Conservation (phyloP, 2,888 invertebrate species). For the Ametastegia equiseti region DNA sequence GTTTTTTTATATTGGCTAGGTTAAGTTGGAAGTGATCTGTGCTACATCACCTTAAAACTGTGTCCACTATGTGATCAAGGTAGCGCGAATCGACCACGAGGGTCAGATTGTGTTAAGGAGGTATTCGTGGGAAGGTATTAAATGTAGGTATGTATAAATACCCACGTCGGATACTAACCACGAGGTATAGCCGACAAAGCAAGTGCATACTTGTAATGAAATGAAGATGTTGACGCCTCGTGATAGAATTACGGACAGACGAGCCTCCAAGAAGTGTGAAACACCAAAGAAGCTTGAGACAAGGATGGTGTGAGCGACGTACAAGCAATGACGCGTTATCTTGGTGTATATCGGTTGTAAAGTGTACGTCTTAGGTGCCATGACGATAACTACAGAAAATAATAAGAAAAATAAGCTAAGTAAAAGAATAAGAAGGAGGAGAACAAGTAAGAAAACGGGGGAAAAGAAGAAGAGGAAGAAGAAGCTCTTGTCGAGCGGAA, state of each 20-base stretch:
- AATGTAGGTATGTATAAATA: background rate
- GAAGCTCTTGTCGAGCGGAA: constrained; percentile 38
- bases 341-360: background rate
- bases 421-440: background rate
- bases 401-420: background rate
- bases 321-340: background rate
- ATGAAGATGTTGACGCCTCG: constrained; percentile 37
- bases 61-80: too few species aligned
- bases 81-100: too few species aligned
- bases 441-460: constrained; percentile 5
- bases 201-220: constrained; percentile 26
- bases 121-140: background rate
- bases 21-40: too few species aligned
- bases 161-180: background rate
- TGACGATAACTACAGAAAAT: background rate
- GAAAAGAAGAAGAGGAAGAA: constrained; percentile 7
- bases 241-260: constrained; percentile 30
- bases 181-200: background rate
- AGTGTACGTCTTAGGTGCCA: background rate
- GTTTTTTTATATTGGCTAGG: too few species aligned
- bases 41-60: too few species aligned
- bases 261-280: constrained; percentile 12
- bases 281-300: background rate
- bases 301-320: background rate
- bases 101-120: too few species aligned